phyloP scores from a whole-genome alignment of 2,888 invertebrate species.

The Leucophenga montana region DNA sequence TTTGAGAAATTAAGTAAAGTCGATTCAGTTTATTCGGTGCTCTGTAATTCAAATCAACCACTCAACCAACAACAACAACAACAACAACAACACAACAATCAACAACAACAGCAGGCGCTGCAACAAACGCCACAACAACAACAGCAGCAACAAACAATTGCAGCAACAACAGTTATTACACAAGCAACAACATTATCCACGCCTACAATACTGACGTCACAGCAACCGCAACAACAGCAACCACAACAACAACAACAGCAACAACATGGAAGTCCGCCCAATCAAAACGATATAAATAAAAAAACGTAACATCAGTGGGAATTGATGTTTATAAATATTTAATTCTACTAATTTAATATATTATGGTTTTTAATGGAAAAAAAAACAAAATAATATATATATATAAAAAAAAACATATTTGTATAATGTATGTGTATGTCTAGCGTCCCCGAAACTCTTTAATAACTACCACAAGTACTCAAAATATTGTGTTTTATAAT shows the following conservation, averaged over 20 bases:
- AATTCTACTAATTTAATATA: conserved; percentile 55
- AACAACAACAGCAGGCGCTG: conserved; percentile 55
- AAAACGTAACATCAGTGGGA: conserved; percentile 74
- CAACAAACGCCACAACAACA: conserved; percentile 53
- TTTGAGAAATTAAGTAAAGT: conserved; percentile 97
- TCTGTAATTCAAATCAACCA: conserved; percentile 93
- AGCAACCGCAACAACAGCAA: conserved; percentile 50
- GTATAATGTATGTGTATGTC: conserved; percentile 42
- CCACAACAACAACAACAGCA: conserved; percentile 47
- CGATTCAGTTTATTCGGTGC: conserved; percentile 96
- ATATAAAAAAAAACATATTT: conserved; percentile 44
- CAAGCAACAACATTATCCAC: conserved; percentile 69
- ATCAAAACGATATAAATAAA: conserved; percentile 71
- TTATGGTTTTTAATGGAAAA: conserved; percentile 64
- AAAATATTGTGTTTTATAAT: not conserved
- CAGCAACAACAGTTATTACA: conserved; percentile 71
- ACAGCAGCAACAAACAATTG: conserved; percentile 66
- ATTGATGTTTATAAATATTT: conserved; percentile 74
- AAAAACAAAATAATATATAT: conserved; percentile 17
- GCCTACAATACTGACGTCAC: conserved; percentile 66
- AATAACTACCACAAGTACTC: not conserved
- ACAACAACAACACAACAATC: conserved; percentile 56
- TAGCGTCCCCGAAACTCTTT: not conserved
- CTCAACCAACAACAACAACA: conserved; percentile 71
- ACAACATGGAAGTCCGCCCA: conserved; percentile 72